Evolutionary conservation across 2,113 vertebrate genomes (phyloP).

Genomic region (Cyrtonyx montezumae): DNA sequence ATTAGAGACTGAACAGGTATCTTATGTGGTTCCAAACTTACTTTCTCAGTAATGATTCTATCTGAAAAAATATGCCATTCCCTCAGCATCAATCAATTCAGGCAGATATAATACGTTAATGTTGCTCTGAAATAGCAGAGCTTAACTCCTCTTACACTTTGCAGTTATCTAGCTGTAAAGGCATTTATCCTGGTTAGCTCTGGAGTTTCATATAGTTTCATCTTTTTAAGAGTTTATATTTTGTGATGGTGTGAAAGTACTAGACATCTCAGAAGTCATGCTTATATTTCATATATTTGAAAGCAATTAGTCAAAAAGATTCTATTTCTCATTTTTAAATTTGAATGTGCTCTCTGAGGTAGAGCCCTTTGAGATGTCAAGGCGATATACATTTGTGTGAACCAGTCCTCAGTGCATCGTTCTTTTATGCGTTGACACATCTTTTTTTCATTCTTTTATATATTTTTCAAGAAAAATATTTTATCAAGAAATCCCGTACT

Average conservation of each 20-base stretch:
- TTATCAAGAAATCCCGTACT: not conserved
- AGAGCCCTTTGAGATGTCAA: not conserved
- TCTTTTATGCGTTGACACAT: constrained; percentile 14
- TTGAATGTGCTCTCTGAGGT: not conserved
- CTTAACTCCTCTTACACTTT: not conserved
- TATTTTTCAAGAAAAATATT: not conserved
- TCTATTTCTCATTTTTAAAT: constrained; percentile 8
- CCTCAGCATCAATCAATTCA: not conserved
- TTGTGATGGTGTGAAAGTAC: not conserved
- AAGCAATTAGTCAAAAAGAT: constrained; percentile 15
- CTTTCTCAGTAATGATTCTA: not conserved
- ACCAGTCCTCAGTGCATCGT: not conserved
- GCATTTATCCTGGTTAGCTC: not conserved
- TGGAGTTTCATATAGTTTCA: not conserved
- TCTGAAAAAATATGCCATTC: not conserved
- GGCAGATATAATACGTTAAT: not conserved
- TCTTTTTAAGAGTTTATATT: not conserved
- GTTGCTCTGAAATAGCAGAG: not conserved
- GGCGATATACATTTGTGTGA: not conserved
- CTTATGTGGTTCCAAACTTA: not conserved
- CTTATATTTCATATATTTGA: not conserved
- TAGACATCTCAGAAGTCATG: not conserved
- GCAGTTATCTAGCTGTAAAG: not conserved
- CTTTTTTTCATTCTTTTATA: not conserved
- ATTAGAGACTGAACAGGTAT: not conserved